Conservation (phyloP, 1,140 invertebrate genomes). For the Drosophila nigromelanica region DNA sequence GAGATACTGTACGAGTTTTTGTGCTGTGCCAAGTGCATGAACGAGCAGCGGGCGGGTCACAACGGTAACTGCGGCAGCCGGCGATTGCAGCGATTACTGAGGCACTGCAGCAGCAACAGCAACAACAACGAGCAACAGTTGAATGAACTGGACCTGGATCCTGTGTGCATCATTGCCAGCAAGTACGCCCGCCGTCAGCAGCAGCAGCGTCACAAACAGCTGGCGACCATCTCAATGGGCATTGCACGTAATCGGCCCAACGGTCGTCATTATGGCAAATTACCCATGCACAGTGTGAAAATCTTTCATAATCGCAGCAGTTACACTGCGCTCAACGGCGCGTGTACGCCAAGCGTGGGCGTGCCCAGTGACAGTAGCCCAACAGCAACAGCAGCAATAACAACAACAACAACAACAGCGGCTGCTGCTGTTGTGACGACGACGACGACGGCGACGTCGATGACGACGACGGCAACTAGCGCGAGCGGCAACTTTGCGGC, state of each 20-base stretch:
- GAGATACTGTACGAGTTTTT: slow-evolving; percentile 83
- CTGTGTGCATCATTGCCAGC: slow-evolving; percentile 77
- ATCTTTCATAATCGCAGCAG: slow-evolving; percentile 83
- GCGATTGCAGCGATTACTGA: slow-evolving; percentile 57
- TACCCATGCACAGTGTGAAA: slow-evolving; percentile 83
- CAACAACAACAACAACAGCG: too few species aligned
- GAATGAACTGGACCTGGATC: slow-evolving; percentile 72
- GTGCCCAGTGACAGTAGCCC: slow-evolving; percentile 13
- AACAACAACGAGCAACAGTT: slow-evolving; percentile 22
- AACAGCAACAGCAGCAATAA: slow-evolving; percentile 14
- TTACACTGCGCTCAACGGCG: slow-evolving; percentile 44
- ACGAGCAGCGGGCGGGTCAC: slow-evolving; percentile 62
- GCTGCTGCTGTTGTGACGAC: background rate
- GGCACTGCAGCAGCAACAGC: slow-evolving; percentile 33
- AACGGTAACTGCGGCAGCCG: slow-evolving; percentile 50
- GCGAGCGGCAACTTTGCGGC: slow-evolving; percentile 35
- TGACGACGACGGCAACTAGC: slow-evolving; percentile 30
- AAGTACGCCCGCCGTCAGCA: slow-evolving; percentile 75
- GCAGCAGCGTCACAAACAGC: slow-evolving; percentile 53
- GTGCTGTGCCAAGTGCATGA: slow-evolving; percentile 83
- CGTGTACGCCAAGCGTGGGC: slow-evolving; percentile 23
- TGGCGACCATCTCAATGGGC: slow-evolving; percentile 59
- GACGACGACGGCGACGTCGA: slow-evolving; percentile 14
- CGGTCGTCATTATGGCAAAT: slow-evolving; percentile 76
- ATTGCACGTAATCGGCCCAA: slow-evolving; percentile 75